These are phyloP conservation scores for Manacus vitellinus DNA, from an alignment of 2,113 vertebrate genomes.

Conservation along the genomic window DNA sequence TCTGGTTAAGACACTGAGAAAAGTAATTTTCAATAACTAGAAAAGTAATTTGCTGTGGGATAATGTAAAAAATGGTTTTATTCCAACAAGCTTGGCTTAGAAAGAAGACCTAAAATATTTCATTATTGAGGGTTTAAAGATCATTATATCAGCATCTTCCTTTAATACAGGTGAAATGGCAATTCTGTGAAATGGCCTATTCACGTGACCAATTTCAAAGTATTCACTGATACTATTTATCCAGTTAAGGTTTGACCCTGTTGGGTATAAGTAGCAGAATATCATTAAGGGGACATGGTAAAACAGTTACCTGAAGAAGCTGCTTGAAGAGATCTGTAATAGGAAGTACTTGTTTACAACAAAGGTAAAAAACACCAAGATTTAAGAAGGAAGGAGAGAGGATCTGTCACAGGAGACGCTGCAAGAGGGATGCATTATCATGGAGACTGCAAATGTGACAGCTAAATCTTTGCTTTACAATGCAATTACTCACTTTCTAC, in stretches of 20 bases:
- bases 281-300: not conserved
- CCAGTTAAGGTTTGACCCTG: not conserved
- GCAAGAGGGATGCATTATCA: not conserved
- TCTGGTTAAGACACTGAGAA: not conserved
- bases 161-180: not conserved
- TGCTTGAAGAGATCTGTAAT: not conserved
- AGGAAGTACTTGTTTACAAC: not conserved
- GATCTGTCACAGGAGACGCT: not conserved
- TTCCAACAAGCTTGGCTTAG: not conserved
- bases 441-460: not conserved
- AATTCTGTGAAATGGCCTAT: not conserved
- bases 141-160: not conserved
- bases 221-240: not conserved
- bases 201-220: not conserved
- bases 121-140: not conserved
- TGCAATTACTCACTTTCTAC: not conserved
- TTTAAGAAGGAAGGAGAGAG: not conserved
- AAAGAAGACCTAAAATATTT: not conserved
- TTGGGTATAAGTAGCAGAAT: not conserved
- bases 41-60: not conserved
- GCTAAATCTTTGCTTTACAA: not conserved
- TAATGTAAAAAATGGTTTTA: not conserved
- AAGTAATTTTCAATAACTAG: not conserved
- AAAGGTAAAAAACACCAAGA: not conserved
- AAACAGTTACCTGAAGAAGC: not conserved